phyloP scores from a whole-genome alignment of 2,888 invertebrate species.

The Lithophane semibrunnea region DNA sequence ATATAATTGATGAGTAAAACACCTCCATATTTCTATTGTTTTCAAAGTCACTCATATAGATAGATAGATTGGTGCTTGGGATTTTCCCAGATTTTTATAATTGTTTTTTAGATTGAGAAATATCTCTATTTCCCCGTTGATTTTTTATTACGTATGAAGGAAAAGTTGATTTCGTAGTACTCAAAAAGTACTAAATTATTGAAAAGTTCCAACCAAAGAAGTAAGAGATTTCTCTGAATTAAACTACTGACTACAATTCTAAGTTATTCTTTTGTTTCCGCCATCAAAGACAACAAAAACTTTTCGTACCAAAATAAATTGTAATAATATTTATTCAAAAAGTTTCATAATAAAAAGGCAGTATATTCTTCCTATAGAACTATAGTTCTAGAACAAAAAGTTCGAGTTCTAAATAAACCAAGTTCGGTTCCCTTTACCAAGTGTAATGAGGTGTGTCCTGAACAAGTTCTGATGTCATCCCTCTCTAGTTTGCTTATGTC shows the following conservation, averaged over 20 bases:
- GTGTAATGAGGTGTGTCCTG: slow-evolving; percentile 50
- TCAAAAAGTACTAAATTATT: neutral
- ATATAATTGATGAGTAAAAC: no score
- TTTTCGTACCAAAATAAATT: neutral
- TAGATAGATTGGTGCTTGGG: neutral
- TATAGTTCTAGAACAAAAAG: neutral
- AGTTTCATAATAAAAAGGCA: slow-evolving; percentile 7
- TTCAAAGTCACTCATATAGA: no score
- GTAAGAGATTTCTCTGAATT: neutral
- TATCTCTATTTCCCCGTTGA: neutral
- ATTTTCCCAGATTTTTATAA: neutral
- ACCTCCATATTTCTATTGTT: no score
- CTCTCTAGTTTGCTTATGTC: slow-evolving; percentile 41
- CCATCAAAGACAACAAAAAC: neutral
- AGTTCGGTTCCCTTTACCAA: slow-evolving; percentile 18
- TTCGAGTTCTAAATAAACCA: neutral
- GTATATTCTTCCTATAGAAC: neutral
- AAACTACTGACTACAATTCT: neutral
- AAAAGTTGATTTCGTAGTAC: neutral
- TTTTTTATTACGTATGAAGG: neutral
- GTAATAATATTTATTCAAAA: slow-evolving; percentile 11
- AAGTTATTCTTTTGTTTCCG: slow-evolving; percentile 3
- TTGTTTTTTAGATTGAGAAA: neutral
- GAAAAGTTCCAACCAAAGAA: neutral
- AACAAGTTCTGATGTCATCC: slow-evolving; percentile 51